Base-by-base conservation (phyloP, 2,888 invertebrate genomes). In the Drepanosiphum platanoidis region DNA sequence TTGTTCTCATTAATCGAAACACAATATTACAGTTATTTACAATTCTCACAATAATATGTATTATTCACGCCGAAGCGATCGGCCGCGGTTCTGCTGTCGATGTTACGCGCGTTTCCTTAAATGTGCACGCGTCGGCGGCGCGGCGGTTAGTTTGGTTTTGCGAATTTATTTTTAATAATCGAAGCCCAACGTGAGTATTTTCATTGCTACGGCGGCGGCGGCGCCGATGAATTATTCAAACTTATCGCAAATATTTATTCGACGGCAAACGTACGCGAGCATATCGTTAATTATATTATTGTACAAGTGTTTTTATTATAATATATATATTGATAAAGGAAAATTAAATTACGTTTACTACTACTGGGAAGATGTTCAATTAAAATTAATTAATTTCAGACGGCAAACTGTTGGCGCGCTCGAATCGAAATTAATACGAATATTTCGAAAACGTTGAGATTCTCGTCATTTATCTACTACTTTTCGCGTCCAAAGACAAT, bases 191-290 rank as follows among this genome's bases (percentile, higher is more conserved):
- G 5, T 5, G n/a, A 78, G 64, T n/a, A n/a, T n/a, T 64, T 39
- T 78, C 22, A 52, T 42, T 64, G 18, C 36, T n/a, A 64, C 61
- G 13, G 9, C 27, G 18, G 36, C 36, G n/a, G n/a, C n/a, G 22
- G 27, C 27, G 13, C 18, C 3, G 18, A 61, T 61, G n/a, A 52
- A 75, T 75, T 58, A 58, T 58, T 58, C 34, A 34, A 75, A 75
- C 34, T 34, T 58, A 61, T n/a, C 46, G 22, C 27, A 58, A 74
- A 75, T 52, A 75, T 58, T 58, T 64, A 27, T 30, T 64, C 30
- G 34, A 52, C n/a, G 34, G n/a, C 8, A 7, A 34, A 52, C 5
- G 7, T n/a, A 58, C 74, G n/a, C n/a, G 32, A 52, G 8, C 34
- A 30, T 75, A 52, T 32, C n/a, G n/a, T n/a, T 46, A 52, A 74